These are phyloP conservation scores for Ectobius pallidus DNA, from an alignment of 2,888 invertebrate species.

Conservation along the genomic window DNA sequence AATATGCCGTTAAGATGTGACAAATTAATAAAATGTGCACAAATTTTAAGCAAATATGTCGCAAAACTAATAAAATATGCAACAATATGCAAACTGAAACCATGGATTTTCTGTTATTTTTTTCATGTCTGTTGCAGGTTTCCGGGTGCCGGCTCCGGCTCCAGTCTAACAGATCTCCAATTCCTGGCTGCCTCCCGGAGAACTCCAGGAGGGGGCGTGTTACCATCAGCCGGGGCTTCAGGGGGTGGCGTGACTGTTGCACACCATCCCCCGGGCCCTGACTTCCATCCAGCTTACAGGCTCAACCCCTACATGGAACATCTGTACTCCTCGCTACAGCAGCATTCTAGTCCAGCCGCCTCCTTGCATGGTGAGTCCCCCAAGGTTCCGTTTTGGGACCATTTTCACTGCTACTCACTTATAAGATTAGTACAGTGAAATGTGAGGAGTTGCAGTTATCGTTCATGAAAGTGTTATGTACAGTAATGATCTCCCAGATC, in stretches of 20 bases:
- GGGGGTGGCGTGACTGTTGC: constrained; percentile 56
- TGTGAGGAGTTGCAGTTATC: too few species aligned
- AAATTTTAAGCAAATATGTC: too few species aligned
- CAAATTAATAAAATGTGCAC: too few species aligned
- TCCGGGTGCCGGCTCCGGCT: constrained; percentile 26
- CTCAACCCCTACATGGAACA: constrained; percentile 78
- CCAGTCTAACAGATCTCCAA: constrained; percentile 46
- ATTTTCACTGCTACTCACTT: too few species aligned
- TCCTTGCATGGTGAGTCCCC: constrained; percentile 69
- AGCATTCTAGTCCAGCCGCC: constrained; percentile 69
- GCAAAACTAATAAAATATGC: too few species aligned
- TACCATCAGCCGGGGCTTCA: constrained; percentile 53
- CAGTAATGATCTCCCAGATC: too few species aligned
- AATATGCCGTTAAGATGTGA: too few species aligned
- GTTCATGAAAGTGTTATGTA: too few species aligned
- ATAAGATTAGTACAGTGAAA: too few species aligned
- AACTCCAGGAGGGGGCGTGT: constrained; percentile 46
- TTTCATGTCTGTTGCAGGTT: constrained; percentile 30
- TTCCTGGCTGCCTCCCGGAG: constrained; percentile 46
- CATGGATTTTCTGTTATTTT: too few species aligned
- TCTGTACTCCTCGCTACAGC: constrained; percentile 67
- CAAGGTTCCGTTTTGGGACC: too few species aligned
- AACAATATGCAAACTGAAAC: too few species aligned
- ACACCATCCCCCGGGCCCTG: constrained; percentile 62
- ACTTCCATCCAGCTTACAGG: constrained; percentile 71